phyloP scores from a whole-genome alignment of 1,140 invertebrate genomes.

The Asbolus verrucosus region DNA sequence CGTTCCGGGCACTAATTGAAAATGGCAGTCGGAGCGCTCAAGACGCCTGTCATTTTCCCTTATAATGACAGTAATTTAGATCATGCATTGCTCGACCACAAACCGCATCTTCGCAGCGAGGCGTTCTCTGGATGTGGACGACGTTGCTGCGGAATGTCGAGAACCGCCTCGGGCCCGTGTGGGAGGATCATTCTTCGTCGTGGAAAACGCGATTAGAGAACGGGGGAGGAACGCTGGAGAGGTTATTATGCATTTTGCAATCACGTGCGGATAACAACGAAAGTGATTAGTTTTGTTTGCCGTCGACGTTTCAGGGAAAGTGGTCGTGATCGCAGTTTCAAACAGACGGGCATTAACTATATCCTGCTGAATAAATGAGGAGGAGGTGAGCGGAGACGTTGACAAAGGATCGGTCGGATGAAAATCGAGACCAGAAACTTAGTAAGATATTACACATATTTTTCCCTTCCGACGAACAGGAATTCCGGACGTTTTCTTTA shows the following conservation, averaged over 20 bases:
- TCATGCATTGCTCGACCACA: slow-evolving; percentile 31
- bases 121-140: slow-evolving; percentile 24
- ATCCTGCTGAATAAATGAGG: slow-evolving; percentile 27
- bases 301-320: slow-evolving; percentile 18
- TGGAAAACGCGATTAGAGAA: neutral
- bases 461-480: no score
- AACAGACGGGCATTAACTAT: slow-evolving; percentile 25
- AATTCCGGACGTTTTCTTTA: neutral
- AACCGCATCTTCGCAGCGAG: slow-evolving; percentile 15
- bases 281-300: slow-evolving; percentile 20
- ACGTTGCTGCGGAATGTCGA: slow-evolving; percentile 29
- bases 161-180: slow-evolving; percentile 8
- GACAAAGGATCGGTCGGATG: slow-evolving; percentile 12
- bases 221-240: no score
- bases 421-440: slow-evolving; percentile 16
- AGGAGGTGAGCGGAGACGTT: slow-evolving; percentile 15
- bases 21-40: slow-evolving; percentile 14
- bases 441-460: slow-evolving; percentile 2
- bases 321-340: slow-evolving; percentile 24
- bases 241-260: slow-evolving; percentile 15
- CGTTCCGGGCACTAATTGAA: slow-evolving; percentile 38
- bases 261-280: slow-evolving; percentile 26
- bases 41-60: slow-evolving; percentile 36
- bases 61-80: slow-evolving; percentile 41
- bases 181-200: slow-evolving; percentile 20